Percentiles rank a stretch among this genome's conserved stretches.
These are phyloP conservation scores for Saguinus imperator DNA, from an alignment of 2,113 vertebrate species.

Conservation along the genomic window DNA sequence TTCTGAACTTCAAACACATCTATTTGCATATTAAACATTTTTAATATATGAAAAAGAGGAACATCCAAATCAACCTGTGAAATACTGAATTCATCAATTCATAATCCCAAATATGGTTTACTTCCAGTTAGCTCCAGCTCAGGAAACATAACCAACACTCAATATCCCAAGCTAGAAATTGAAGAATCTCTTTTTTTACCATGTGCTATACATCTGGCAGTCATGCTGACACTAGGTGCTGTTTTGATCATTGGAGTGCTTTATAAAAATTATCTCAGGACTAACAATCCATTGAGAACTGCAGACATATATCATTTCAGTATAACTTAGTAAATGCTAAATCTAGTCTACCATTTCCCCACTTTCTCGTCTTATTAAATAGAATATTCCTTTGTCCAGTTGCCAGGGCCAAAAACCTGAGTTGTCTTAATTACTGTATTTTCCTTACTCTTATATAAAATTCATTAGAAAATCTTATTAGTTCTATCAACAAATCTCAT, in stretches of 20 bases:
- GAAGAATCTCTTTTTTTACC: not conserved
- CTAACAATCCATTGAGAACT: not conserved
- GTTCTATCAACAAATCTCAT: not conserved
- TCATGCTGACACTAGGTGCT: not conserved
- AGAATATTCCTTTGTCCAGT: not conserved
- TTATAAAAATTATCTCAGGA: not conserved
- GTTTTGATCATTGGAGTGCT: not conserved
- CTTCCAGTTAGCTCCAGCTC: not conserved
- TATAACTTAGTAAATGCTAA: not conserved
- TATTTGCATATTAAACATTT: not conserved
- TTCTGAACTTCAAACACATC: not conserved
- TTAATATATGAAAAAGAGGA: not conserved
- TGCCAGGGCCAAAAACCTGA: not conserved
- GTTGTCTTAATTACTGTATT: not conserved
- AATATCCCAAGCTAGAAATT: not conserved
- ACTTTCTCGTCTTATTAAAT: not conserved
- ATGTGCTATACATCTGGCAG: not conserved
- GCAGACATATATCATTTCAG: not conserved
- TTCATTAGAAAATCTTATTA: not conserved
- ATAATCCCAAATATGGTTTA: not conserved
- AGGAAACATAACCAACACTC: not conserved
- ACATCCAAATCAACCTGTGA: not conserved
- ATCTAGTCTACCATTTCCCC: not conserved
- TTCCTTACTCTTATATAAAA: not conserved
- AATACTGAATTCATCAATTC: not conserved